Conservation (phyloP, 53 echinoderm and acorn worm species). For the Antedon mediterranea region DNA sequence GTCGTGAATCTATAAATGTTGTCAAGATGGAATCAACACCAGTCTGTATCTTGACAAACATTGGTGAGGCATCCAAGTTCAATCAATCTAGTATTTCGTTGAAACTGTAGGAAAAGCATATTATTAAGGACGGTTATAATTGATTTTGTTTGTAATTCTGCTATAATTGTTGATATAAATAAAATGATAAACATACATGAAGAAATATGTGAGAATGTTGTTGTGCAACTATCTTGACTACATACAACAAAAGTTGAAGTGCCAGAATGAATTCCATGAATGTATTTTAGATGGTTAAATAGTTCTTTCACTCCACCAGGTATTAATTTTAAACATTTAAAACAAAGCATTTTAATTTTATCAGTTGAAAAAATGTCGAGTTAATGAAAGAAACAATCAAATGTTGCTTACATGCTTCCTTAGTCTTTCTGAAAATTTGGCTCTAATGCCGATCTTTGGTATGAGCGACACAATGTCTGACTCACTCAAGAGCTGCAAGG, state of each 20-base stretch:
- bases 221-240: not conserved
- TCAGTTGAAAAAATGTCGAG: no score
- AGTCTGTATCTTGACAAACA: no score
- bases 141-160: no score
- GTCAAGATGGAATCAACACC: no score
- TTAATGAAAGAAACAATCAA: not conserved
- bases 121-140: no score
- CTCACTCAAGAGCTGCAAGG: slow-evolving; percentile 8
- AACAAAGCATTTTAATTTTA: not conserved
- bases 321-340: slow-evolving; percentile 9
- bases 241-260: not conserved
- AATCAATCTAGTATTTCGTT: no score
- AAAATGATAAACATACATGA: no score
- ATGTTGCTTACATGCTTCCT: slow-evolving; percentile 2
- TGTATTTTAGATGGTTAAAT: not conserved
- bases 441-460: slow-evolving; percentile 13
- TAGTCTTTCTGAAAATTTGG: slow-evolving; percentile 10
- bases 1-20: not conserved
- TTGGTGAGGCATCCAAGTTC: no score
- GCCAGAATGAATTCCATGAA: not conserved
- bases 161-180: no score
- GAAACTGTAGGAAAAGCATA: no score
- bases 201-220: not conserved
- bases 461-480: slow-evolving; percentile 7
- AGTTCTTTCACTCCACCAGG: not conserved